A percentile compares a stretch with the other conserved stretches of the same genome.
Evolutionary conservation across 2,888 invertebrate genomes (phyloP).

Genomic region (Diaperis boleti): DNA sequence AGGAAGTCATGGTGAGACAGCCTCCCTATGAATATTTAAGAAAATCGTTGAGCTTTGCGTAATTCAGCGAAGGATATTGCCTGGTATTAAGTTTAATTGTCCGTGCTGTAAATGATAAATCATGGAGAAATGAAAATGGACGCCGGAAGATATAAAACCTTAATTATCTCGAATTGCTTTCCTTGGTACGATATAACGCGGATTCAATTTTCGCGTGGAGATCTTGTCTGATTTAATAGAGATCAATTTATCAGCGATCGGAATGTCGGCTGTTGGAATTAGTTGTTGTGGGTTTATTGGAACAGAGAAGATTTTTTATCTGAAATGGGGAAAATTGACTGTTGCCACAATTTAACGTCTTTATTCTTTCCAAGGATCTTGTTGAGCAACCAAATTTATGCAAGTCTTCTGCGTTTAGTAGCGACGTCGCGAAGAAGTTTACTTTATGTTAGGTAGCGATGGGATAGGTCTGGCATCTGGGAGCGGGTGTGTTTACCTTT

Average conservation of each 20-base stretch:
- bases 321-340: not conserved
- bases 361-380: no score
- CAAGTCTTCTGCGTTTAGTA: no score
- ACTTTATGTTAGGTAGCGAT: no score
- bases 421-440: no score
- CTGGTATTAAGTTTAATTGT: constrained; percentile 21
- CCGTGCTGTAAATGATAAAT: constrained; percentile 31
- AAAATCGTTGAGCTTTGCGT: not conserved
- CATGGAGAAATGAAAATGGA: constrained; percentile 32
- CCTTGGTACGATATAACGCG: constrained; percentile 21
- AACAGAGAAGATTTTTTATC: not conserved
- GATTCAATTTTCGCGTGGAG: constrained; percentile 28
- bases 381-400: no score
- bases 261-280: not conserved
- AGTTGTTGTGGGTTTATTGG: not conserved
- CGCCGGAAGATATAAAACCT: constrained; percentile 36
- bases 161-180: constrained; percentile 34
- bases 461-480: no score
- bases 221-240: constrained; percentile 29
- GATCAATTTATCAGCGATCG: constrained; percentile 28
- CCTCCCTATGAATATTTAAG: constrained; percentile 16
- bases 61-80: constrained; percentile 10
- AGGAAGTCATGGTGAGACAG: not conserved
- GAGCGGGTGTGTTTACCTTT: no score
- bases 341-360: no score